Evolutionary conservation across 2,113 vertebrate species (phyloP), one percentile per base, ranked within the genome.

Genomic region (Chloropsis cyanopogon): DNA sequence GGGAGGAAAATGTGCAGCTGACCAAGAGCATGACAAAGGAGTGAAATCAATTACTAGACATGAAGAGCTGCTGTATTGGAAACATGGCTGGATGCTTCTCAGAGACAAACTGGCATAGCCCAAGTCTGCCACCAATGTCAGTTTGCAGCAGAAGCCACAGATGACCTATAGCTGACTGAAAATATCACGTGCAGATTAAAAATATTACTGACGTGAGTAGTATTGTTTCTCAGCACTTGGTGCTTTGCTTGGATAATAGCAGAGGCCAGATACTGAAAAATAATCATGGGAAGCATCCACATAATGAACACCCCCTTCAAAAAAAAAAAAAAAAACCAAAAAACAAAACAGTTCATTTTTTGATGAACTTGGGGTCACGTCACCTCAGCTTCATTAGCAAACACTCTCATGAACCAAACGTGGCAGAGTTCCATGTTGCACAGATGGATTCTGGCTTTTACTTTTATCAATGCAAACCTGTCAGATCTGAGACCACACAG

Each of bases 21-120:
- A 33, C 54, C 4, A 5, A 85, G 59, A 85, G 20, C 53, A 47
- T 20, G 53, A 69, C 25, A 70, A 68, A 84, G 70, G 33, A 83
- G 42, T 39, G n/a, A 91, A 89, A 96, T 92, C 64, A 83, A 87
- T 92, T 78, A 82, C 44, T 54, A 46, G 50, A 63, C 31, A 42
- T 1, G 4, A 78, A 53, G 59, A 75, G 39, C 53, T 93, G 57
- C 66, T 65, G 28, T 60, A 24, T 8, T 50, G 37, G 41, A 82
- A 92, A 69, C 25, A 31, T 4, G 9, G 56, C 29, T 25, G 49
- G 26, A 71, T 69, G 50, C 50, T 72, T 80, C 77, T 78, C 59
- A 56, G 37, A 47, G 17, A 73, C 7, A 71, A 86, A n/a, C 1
- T 35, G 39, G 50, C 42, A 10, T 71, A 88, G 44, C 20, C 49